These are phyloP conservation scores for Miltochrista miniata DNA, from an alignment of 2,888 invertebrate species.

Conservation along the genomic window DNA sequence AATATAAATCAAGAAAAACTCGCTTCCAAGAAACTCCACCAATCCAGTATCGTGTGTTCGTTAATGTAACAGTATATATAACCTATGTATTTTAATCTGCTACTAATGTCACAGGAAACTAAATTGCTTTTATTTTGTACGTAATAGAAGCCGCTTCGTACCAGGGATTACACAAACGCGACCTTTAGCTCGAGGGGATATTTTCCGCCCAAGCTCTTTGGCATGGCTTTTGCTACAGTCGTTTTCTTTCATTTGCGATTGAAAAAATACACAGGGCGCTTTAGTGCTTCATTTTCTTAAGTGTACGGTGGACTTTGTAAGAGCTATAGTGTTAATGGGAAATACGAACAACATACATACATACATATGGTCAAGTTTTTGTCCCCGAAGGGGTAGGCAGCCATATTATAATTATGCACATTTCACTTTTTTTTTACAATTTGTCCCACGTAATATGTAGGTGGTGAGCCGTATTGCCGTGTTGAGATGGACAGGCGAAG, in stretches of 20 bases:
- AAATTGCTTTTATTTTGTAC: constrained; percentile 58
- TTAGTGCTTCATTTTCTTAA: constrained; percentile 12
- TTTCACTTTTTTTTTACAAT: too few species aligned
- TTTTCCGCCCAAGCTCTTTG: constrained; percentile 51
- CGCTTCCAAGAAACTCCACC: too few species aligned
- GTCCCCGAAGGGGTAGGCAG: too few species aligned
- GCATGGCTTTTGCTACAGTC: constrained; percentile 37
- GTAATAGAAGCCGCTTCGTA: constrained; percentile 40
- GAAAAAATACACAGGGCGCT: constrained; percentile 30
- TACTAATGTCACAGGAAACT: constrained; percentile 42
- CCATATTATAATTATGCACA: too few species aligned
- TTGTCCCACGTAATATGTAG: too few species aligned
- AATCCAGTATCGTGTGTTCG: too few species aligned
- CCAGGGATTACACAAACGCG: constrained; percentile 58
- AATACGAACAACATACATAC: not conserved
- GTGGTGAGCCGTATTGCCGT: too few species aligned
- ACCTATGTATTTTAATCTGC: constrained; percentile 14
- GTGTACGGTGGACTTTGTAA: not conserved
- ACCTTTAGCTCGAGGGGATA: constrained; percentile 61
- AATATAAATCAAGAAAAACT: too few species aligned
- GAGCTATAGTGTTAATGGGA: not conserved
- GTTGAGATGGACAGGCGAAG: too few species aligned
- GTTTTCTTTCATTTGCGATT: constrained; percentile 44
- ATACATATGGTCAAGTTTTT: too few species aligned
- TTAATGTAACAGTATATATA: too few species aligned